Base-by-base conservation (phyloP, 2,113 vertebrate species). In the Pagrus major region DNA sequence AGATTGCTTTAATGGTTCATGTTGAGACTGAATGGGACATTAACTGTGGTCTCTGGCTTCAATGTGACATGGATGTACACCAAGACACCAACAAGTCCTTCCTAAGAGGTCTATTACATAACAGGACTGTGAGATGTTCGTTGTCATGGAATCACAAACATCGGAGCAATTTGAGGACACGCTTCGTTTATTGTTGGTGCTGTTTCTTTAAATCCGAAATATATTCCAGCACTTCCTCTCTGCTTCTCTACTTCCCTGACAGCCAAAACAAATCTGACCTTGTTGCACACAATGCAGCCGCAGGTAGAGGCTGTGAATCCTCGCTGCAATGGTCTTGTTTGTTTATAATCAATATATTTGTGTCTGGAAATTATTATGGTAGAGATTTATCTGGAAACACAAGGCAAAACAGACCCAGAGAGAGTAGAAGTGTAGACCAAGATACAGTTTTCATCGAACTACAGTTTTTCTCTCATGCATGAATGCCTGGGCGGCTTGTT, bases 121-220 rank as follows among this genome's bases (percentile, higher is more conserved):
- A 0, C 42, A 46, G 27, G 18, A 33, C 33, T 41, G 15, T 25
- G 14, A 35, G 29, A 35, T 51, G 35, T 9, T 41, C 23, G 5
- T 20, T 41, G n/a, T 27, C 33, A 25, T 14, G 4, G 6, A 18
- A 25, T 27, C n/a, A 12, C 51, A 29, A 55, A 35, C 51, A 16
- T n/a, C 25, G 12, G 21, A 42, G 20, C 20, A 31, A 8, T n/a
- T 25, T 65, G 20, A 42, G 35, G 25, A 44, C n/a, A 66, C 9
- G 15, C 64, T 79, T 54, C 31, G 76, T 76, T 61, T 68, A 35
- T 4, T 42, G 54, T 54, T 35, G 15, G 14, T 59, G 29, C 8
- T 29, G 29, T 69, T 84, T 42, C 16, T 81, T 76, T 31, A 61
- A 71, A 89, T 80, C 66, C 83, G 52, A 39, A 68, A 60, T 66